Evolutionary conservation across 1,140 invertebrate genomes (phyloP).

Genomic region (Tetranychus urticae): DNA sequence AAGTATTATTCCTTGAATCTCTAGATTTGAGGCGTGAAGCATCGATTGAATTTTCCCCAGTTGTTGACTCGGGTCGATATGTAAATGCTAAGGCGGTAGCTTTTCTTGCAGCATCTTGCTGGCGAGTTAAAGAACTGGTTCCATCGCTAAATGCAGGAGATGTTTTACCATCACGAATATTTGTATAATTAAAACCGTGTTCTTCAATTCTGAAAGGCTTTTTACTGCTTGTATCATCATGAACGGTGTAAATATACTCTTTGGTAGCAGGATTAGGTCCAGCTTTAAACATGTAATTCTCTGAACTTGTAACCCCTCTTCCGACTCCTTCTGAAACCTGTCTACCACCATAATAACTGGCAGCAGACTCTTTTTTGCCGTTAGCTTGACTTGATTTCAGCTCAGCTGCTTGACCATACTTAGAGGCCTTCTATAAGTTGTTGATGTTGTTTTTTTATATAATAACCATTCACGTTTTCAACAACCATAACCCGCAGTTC

Average conservation of each 20-base stretch:
- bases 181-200: background rate
- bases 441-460: background rate
- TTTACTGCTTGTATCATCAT: slow-evolving; percentile 3
- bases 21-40: no score
- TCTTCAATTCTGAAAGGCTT: background rate
- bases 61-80: slow-evolving; percentile 9
- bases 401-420: no score
- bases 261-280: slow-evolving; percentile 5
- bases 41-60: background rate
- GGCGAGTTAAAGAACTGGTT: no score
- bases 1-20: no score
- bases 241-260: slow-evolving; percentile 13
- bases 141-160: background rate
- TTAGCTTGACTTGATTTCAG: no score
- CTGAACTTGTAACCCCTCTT: no score
- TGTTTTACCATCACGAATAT: background rate
- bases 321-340: no score
- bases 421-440: no score
- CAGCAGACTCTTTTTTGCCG: no score
- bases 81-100: slow-evolving; percentile 14
- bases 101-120: background rate
- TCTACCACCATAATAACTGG: no score
- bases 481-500: no score
- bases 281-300: no score
- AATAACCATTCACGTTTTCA: background rate